These are phyloP conservation scores for Drosophila parabipectinata DNA, from an alignment of 1,140 invertebrate species.

Conservation along the genomic window DNA sequence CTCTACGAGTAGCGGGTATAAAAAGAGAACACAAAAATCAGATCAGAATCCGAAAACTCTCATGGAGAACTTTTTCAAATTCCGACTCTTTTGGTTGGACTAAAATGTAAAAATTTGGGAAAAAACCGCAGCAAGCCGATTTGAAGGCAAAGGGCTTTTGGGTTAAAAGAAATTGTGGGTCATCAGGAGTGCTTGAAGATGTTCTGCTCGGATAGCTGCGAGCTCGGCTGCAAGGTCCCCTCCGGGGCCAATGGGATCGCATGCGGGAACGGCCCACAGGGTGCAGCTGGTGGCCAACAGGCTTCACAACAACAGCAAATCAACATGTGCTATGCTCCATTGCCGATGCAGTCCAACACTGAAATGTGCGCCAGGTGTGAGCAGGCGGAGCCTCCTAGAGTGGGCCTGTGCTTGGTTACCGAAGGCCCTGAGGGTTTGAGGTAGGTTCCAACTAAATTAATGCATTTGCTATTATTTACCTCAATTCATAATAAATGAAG, in stretches of 20 bases:
- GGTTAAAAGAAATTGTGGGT: not conserved
- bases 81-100: conserved; percentile 8
- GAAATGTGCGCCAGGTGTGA: conserved; percentile 9
- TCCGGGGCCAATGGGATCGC: conserved; percentile 16
- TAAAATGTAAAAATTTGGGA: conserved; percentile 52
- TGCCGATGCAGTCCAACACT: conserved; percentile 3
- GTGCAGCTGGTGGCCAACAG: not conserved
- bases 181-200: conserved; percentile 17
- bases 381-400: conserved; percentile 17
- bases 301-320: conserved; percentile 6
- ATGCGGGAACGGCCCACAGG: conserved; percentile 2
- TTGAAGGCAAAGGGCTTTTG: conserved; percentile 6
- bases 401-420: conserved; percentile 64
- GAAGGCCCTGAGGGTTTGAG: conserved; percentile 62
- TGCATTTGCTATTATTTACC: not conserved
- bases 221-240: conserved; percentile 37
- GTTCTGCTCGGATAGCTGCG: conserved; percentile 63
- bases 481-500: too few species aligned
- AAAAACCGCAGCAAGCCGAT: not conserved
- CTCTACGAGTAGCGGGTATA: too few species aligned
- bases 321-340: conserved; percentile 26
- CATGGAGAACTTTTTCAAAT: not conserved
- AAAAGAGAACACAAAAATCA: too few species aligned
- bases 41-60: not conserved
- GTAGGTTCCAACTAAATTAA: conserved; percentile 16